Evolutionary conservation across 2,888 invertebrate species (phyloP).

Genomic region (Electrophaes corylata): DNA sequence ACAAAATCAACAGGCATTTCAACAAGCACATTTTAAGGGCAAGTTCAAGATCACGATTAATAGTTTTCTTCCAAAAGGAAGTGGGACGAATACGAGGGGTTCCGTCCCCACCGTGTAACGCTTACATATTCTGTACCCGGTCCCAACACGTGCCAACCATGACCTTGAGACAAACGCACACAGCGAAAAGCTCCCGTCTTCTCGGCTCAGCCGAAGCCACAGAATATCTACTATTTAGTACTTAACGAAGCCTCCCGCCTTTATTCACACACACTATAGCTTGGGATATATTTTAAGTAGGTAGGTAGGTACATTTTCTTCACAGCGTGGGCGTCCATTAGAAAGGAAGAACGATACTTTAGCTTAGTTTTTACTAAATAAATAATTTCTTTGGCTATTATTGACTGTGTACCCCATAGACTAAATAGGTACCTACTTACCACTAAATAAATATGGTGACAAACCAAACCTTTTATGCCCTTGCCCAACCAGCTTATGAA

Average conservation of each 20-base stretch:
- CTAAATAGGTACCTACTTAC: too few species aligned
- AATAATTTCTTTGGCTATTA: not conserved
- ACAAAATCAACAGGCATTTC: constrained; percentile 5
- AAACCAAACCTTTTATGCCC: too few species aligned
- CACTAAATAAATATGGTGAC: too few species aligned
- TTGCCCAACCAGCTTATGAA: too few species aligned
- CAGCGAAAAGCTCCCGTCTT: constrained; percentile 35
- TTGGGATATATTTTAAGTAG: constrained; percentile 2
- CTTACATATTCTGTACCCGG: constrained; percentile 18
- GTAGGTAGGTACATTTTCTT: too few species aligned
- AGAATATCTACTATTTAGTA: not conserved
- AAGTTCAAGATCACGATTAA: constrained; percentile 33
- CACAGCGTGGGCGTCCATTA: not conserved
- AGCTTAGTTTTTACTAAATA: not conserved
- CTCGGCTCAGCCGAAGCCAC: constrained; percentile 31
- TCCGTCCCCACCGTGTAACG: constrained; percentile 18
- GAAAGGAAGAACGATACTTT: not conserved
- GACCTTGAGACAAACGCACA: constrained; percentile 65
- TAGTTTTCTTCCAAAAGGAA: constrained; percentile 27
- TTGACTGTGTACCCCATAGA: too few species aligned
- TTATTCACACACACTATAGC: constrained; percentile 33
- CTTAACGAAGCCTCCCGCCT: constrained; percentile 19
- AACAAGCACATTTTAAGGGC: constrained; percentile 10
- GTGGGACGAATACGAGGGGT: constrained; percentile 33
- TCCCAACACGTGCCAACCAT: constrained; percentile 63